Evolutionary conservation across 1,140 invertebrate species (phyloP).

Genomic region (Phymastichus coffea): DNA sequence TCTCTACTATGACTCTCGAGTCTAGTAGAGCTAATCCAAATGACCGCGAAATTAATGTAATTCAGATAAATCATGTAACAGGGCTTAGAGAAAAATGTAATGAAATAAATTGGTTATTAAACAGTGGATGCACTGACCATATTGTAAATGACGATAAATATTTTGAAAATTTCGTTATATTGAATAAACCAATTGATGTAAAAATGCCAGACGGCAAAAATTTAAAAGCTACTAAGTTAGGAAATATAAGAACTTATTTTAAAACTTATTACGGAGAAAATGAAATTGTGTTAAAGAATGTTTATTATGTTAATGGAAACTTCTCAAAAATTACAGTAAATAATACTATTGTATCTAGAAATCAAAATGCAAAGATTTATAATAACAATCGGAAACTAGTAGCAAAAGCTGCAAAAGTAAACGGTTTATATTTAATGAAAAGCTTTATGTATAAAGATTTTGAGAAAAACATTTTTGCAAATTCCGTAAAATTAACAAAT

Average conservation of each 20-base stretch:
- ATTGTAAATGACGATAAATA: too few relatives aligned
- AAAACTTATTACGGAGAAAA: too few relatives aligned
- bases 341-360: not conserved
- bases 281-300: not conserved
- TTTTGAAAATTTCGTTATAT: too few relatives aligned
- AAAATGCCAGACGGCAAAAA: not conserved
- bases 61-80: not conserved
- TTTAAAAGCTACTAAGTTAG: constrained; percentile 1
- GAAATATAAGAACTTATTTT: not conserved
- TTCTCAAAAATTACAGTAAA: not conserved
- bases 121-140: too few relatives aligned
- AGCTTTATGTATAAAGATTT: not conserved
- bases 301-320: not conserved
- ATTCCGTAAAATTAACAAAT: not conserved
- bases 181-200: too few relatives aligned
- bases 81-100: too few relatives aligned
- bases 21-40: not conserved
- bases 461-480: not conserved
- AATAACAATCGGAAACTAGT: too few relatives aligned
- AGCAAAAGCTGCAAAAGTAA: not conserved
- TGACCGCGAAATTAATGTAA: not conserved
- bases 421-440: not conserved
- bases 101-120: too few relatives aligned
- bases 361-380: not conserved
- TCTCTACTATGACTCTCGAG: not conserved